Percentiles rank a stretch among this genome's conserved stretches.
Conservation (phyloP, 1,140 invertebrate species). For the Drosophila virilis region DNA sequence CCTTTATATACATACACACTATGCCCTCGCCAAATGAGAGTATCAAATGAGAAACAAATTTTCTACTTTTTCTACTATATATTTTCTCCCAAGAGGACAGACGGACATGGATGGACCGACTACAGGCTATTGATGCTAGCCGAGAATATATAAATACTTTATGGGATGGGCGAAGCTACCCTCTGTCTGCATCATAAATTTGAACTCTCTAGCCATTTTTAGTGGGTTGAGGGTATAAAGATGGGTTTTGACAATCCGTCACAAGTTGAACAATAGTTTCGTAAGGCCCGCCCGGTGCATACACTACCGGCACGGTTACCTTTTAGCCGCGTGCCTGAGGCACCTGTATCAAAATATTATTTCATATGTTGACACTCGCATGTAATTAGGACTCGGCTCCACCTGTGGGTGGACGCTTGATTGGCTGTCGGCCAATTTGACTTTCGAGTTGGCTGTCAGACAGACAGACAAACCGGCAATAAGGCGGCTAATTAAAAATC, state of each 20-base stretch:
- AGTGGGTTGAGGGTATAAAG: too few relatives aligned
- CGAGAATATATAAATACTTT: too few relatives aligned
- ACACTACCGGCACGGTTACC: not conserved
- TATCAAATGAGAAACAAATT: too few relatives aligned
- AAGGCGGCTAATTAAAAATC: slow-evolving; percentile 72
- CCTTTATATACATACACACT: too few relatives aligned
- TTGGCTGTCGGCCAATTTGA: slow-evolving; percentile 55
- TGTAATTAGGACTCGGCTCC: slow-evolving; percentile 66
- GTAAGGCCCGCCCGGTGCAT: not conserved
- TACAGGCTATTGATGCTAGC: too few relatives aligned
- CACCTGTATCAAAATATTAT: slow-evolving; percentile 75
- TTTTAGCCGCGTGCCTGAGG: slow-evolving; percentile 32
- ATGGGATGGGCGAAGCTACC: too few relatives aligned
- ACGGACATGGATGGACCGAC: too few relatives aligned
- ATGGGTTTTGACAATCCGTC: not conserved
- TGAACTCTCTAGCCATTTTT: too few relatives aligned
- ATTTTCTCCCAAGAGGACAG: too few relatives aligned
- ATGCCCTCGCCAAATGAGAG: too few relatives aligned
- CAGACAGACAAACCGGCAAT: slow-evolving; percentile 24
- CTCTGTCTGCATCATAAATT: too few relatives aligned
- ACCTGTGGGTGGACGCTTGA: slow-evolving; percentile 42
- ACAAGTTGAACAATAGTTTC: not conserved
- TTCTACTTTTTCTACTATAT: too few relatives aligned
- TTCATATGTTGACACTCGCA: slow-evolving; percentile 82
- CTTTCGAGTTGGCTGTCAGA: slow-evolving; percentile 31